Base-by-base conservation (phyloP, 2,797 vertebrate species). In the Petrocephalus schoutedeni region DNA sequence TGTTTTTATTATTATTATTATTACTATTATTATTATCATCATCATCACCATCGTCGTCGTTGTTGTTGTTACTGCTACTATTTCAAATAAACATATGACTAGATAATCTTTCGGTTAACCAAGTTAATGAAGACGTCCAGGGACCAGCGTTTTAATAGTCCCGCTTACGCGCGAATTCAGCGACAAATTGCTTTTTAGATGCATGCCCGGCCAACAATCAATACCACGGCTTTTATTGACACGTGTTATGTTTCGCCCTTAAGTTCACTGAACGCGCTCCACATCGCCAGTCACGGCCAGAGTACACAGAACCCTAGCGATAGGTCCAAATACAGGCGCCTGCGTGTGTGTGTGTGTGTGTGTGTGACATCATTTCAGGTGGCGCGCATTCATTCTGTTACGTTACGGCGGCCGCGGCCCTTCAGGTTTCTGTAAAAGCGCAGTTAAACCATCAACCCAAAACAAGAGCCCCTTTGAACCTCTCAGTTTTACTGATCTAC, bases 401-500 rank as follows among this genome's bases (percentile, higher is more conserved):
- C 58, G 64, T 61, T 83, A 36, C 45, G 49, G 58, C 86, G 74
- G 77, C 77, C 74, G 54, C 12, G 56, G 84, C 82, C n/a, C 74
- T 86, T 80, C 86, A 86, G 23, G 74, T 28, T 87, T 54, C 87
- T 85, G 87, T 83, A 91, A 91, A 91, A 92, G 92, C 90, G 91
- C 92, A 92, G 92, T 91, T 92, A 90, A 90, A 90, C 85, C 90
- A 90, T 91, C 89, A 91, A 57, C 89, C 51, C 85, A 74, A 91
- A 91, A 93, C 92, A 93, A 93, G 90, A 89, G 91, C 88, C 90
- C 87, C 89, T 94, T 93, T 93, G 91, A 94, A 94, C 91, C 91
- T 90, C 91, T 90, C 93, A 93, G 90, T 93, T 90, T 91, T 90
- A 87, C 91, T 91, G 88, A 88, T 92, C 90, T 90, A 90, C 89